Conservation (phyloP, 2,888 invertebrate genomes). For the Calameuta idolon region DNA sequence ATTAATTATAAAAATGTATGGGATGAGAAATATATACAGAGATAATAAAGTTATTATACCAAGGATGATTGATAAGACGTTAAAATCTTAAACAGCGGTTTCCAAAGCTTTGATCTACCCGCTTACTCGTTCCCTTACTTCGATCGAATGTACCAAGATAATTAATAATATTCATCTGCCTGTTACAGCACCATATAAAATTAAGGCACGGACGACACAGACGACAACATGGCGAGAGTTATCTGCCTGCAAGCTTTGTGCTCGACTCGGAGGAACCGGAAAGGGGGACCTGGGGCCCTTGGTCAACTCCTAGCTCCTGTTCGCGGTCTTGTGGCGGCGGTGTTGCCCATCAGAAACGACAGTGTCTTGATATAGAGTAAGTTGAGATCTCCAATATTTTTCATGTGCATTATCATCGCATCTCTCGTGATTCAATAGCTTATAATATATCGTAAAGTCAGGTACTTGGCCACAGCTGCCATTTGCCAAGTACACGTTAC, state of each 20-base stretch:
- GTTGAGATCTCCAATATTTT: constrained; percentile 35
- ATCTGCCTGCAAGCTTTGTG: constrained; percentile 79
- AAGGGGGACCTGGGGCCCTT: constrained; percentile 82
- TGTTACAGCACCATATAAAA: constrained; percentile 72
- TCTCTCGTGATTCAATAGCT: neutral
- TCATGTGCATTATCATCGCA: neutral
- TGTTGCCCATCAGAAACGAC: constrained; percentile 86
- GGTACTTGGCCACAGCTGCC: neutral
- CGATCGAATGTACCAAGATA: neutral
- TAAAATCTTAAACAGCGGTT: too few relatives aligned
- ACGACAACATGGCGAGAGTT: constrained; percentile 82
- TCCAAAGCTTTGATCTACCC: neutral
- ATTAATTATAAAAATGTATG: too few relatives aligned
- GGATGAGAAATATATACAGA: too few relatives aligned
- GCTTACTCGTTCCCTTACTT: neutral
- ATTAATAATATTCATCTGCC: constrained; percentile 47
- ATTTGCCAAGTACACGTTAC: neutral
- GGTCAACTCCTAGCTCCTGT: constrained; percentile 87
- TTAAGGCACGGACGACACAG: constrained; percentile 75
- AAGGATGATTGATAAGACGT: too few relatives aligned
- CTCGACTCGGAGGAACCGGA: constrained; percentile 77
- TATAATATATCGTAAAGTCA: neutral
- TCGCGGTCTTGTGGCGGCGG: constrained; percentile 95
- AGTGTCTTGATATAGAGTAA: constrained; percentile 77
- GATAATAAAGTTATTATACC: too few relatives aligned